phyloP scores from a whole-genome alignment of 2,888 invertebrate species.

The Hoplodrina ambigua region DNA sequence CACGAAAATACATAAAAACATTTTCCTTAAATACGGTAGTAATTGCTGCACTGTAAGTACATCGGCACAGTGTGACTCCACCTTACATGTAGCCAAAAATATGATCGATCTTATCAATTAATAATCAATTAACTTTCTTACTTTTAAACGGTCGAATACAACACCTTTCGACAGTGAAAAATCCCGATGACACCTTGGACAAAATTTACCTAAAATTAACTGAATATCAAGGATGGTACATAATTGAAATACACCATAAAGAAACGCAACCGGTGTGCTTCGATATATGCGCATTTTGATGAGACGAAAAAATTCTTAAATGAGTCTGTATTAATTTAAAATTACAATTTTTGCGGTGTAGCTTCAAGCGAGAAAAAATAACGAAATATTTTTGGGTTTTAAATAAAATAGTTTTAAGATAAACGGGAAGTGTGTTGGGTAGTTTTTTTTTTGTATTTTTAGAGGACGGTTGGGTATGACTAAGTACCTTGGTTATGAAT shows the following conservation, averaged over 20 bases:
- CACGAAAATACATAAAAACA: not conserved
- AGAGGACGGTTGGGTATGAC: slow-evolving; percentile 38
- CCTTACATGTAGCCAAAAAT: slow-evolving; percentile 32
- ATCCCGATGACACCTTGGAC: slow-evolving; percentile 70
- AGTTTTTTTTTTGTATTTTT: slow-evolving; percentile 33
- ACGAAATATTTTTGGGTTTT: slow-evolving; percentile 58
- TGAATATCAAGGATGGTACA: slow-evolving; percentile 78
- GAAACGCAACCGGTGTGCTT: slow-evolving; percentile 58
- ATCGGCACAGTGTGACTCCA: slow-evolving; percentile 17
- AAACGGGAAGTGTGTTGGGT: slow-evolving; percentile 46
- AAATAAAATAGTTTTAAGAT: slow-evolving; percentile 60
- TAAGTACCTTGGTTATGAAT: not conserved
- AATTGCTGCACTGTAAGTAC: slow-evolving; percentile 26
- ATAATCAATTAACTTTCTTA: slow-evolving; percentile 63
- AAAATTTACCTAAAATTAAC: slow-evolving; percentile 81
- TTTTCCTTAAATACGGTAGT: slow-evolving; percentile 41
- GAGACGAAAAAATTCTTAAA: slow-evolving; percentile 77
- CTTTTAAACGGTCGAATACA: slow-evolving; percentile 51
- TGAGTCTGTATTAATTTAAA: slow-evolving; percentile 77
- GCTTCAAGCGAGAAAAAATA: slow-evolving; percentile 58
- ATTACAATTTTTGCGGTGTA: slow-evolving; percentile 72
- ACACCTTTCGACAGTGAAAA: slow-evolving; percentile 68
- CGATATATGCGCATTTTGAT: slow-evolving; percentile 81
- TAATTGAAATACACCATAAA: slow-evolving; percentile 75
- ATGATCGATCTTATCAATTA: slow-evolving; percentile 65